phyloP scores from a whole-genome alignment of 2,797 vertebrate species.

The Cryptoprocta ferox region DNA sequence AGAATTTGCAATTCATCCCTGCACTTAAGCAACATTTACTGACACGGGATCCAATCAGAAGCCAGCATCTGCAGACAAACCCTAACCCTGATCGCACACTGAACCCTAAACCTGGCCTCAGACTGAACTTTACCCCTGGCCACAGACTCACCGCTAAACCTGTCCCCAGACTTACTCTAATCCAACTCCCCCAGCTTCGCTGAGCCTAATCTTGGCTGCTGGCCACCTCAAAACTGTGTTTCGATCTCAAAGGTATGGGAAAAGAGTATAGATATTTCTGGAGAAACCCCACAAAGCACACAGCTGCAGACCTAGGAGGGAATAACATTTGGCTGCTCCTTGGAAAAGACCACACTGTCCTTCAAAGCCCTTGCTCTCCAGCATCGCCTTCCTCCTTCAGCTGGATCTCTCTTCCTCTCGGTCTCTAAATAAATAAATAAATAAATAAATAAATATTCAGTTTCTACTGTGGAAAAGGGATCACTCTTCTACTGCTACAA shows the following conservation, averaged over 20 bases:
- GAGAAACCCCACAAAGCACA: background rate
- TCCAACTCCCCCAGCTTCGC: conserved; percentile 25
- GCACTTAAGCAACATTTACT: conserved; percentile 21
- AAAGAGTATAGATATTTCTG: background rate
- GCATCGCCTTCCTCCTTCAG: background rate
- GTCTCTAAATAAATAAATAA: too few species aligned
- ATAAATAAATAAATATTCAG: background rate
- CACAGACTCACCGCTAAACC: conserved; percentile 36
- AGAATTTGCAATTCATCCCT: background rate
- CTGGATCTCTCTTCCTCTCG: too few species aligned
- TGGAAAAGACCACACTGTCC: too few species aligned
- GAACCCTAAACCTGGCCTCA: conserved; percentile 56
- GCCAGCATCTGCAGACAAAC: conserved; percentile 1
- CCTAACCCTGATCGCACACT: background rate
- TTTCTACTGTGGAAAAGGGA: background rate
- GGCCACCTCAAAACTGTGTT: background rate
- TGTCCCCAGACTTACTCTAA: conserved; percentile 58
- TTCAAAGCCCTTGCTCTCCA: background rate
- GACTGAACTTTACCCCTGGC: conserved; percentile 56
- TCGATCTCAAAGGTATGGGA: background rate
- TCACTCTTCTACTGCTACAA: background rate
- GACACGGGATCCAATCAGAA: conserved; percentile 37
- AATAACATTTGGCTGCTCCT: background rate
- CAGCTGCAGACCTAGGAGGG: background rate
- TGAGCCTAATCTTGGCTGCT: conserved; percentile 36